These are phyloP conservation scores for Delichon dasypus DNA, from an alignment of 2,797 vertebrate species.

Conservation along the genomic window DNA sequence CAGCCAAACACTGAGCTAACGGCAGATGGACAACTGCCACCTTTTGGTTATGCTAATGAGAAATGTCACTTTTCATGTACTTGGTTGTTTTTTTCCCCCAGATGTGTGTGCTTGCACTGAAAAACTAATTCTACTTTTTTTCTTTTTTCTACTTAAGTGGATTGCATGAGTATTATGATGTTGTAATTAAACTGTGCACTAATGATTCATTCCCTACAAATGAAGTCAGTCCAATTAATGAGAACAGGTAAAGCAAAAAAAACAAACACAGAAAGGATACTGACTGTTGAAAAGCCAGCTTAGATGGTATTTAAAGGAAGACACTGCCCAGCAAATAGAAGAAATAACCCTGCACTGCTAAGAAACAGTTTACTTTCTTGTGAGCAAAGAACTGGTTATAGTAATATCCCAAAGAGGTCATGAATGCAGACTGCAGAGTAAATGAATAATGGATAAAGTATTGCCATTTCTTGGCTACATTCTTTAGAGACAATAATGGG, in stretches of 20 bases:
- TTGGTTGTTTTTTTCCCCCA: conserved; percentile 34
- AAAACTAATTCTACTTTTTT: conserved; percentile 23
- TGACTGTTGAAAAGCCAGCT: background rate
- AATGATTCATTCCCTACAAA: conserved; percentile 28
- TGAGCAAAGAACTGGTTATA: background rate
- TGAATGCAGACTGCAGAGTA: background rate
- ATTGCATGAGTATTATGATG: conserved; percentile 19
- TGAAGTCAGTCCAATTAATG: conserved; percentile 12
- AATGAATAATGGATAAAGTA: background rate
- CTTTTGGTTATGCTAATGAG: conserved; percentile 64
- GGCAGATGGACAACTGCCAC: conserved; percentile 59
- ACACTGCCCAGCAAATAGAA: background rate
- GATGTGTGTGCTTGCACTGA: conserved; percentile 40
- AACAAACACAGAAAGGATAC: background rate
- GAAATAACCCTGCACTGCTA: background rate
- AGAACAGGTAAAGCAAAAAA: conserved; percentile 35
- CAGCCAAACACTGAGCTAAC: conserved; percentile 50
- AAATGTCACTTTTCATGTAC: conserved; percentile 10
- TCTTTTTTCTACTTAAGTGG: conserved; percentile 23
- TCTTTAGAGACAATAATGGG: background rate
- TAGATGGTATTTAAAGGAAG: background rate
- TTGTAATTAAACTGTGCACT: conserved; percentile 25
- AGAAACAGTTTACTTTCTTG: background rate
- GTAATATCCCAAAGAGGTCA: background rate
- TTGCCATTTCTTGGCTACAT: background rate